phyloP scores from a whole-genome alignment of 2,888 invertebrate species.

The Apamea epomidion region DNA sequence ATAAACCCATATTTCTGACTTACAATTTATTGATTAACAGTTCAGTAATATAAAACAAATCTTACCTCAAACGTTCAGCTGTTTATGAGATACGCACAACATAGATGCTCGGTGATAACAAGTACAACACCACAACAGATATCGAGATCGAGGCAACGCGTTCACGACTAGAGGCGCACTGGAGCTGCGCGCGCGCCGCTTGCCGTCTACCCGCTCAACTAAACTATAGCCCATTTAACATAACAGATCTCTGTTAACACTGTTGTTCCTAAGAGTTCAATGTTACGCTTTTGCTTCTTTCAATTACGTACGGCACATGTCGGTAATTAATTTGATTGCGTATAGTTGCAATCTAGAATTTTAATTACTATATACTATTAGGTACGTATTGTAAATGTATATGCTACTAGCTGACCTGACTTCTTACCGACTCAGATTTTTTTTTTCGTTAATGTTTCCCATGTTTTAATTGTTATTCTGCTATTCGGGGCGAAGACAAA shows the following conservation, averaged over 20 bases:
- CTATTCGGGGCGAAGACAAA: background rate
- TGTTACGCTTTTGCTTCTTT: conserved; percentile 63
- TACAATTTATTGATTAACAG: background rate
- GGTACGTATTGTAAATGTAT: background rate
- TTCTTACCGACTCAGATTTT: background rate
- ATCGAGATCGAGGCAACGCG: conserved; percentile 68
- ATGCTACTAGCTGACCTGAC: background rate
- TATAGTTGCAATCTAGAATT: conserved; percentile 30
- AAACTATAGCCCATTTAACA: conserved; percentile 61
- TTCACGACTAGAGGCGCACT: conserved; percentile 70
- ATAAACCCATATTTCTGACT: background rate
- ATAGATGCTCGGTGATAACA: conserved; percentile 65
- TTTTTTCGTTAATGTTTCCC: background rate
- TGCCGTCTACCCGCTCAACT: conserved; percentile 50
- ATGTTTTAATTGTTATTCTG: background rate
- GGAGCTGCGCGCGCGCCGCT: conserved; percentile 62
- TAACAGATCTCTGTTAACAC: conserved; percentile 61
- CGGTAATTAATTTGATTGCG: conserved; percentile 51
- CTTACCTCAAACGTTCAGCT: conserved; percentile 70
- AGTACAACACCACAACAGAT: conserved; percentile 56
- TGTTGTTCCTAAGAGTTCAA: conserved; percentile 64
- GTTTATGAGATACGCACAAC: conserved; percentile 66
- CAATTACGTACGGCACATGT: conserved; percentile 45
- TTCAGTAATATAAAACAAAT: conserved; percentile 24
- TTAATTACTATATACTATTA: conserved; percentile 19